Conservation (phyloP, 2,888 invertebrate genomes). For the Pristionchus entomophagus region DNA sequence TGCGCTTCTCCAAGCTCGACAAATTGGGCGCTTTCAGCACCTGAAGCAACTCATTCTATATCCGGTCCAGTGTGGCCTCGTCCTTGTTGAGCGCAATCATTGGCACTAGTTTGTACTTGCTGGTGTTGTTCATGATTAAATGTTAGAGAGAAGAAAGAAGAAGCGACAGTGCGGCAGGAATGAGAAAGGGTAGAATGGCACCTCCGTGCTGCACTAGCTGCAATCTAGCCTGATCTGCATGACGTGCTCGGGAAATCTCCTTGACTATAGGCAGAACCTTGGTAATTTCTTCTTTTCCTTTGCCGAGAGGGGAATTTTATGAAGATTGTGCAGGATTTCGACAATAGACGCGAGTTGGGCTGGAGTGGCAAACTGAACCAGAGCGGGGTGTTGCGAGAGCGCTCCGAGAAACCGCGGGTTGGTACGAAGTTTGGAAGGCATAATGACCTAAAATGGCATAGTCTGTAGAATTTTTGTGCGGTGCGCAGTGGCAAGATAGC, state of each 20-base stretch:
- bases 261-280: not conserved
- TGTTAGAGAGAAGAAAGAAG: not conserved
- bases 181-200: not conserved
- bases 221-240: not conserved
- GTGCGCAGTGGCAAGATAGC: not conserved
- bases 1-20: not conserved
- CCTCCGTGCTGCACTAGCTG: not conserved
- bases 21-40: not conserved
- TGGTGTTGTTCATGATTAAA: not conserved
- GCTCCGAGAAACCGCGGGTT: not conserved
- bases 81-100: not conserved
- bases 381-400: not conserved
- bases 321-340: not conserved
- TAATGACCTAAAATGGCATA: not conserved
- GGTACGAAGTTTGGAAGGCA: not conserved
- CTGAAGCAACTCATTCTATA: not conserved
- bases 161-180: not conserved
- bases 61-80: not conserved
- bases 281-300: not conserved
- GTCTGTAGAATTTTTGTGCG: not conserved
- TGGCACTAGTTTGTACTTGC: not conserved
- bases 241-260: not conserved
- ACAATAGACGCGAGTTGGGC: not conserved
- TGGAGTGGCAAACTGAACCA: not conserved
- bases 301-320: not conserved